A percentile compares a stretch with the other conserved stretches of the same genome.
These are phyloP conservation scores for Hydrozoanthus tunicans DNA, from an alignment of 64 coral and sea anemone genomes.

Conservation along the genomic window DNA sequence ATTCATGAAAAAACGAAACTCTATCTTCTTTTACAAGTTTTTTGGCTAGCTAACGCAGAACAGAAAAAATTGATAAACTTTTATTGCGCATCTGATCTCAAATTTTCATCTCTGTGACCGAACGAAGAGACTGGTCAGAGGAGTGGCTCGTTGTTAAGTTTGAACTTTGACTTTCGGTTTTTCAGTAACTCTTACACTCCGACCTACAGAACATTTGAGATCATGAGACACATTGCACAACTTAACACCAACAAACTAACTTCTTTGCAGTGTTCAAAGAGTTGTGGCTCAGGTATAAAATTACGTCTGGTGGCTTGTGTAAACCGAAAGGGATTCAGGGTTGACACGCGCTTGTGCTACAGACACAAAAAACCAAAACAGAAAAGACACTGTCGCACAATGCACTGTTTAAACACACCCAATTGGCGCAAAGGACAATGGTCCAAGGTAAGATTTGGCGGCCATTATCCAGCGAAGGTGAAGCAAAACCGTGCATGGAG, in stretches of 20 bases:
- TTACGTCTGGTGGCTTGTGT: conserved; percentile 55
- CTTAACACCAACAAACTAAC: conserved; percentile 51
- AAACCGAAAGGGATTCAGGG: conserved; percentile 20
- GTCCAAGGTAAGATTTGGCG: conserved; percentile 42
- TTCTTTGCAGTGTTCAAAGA: conserved; percentile 62
- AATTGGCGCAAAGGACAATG: conserved; percentile 51
- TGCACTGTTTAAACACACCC: conserved; percentile 39
- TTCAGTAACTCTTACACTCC: too few relatives aligned
- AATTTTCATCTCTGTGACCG: too few relatives aligned
- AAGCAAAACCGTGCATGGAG: not conserved
- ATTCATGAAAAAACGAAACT: too few relatives aligned
- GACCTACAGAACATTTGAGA: not conserved
- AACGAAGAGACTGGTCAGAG: too few relatives aligned
- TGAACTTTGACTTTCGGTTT: too few relatives aligned
- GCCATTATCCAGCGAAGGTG: not conserved
- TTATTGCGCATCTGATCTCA: too few relatives aligned
- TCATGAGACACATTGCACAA: not conserved
- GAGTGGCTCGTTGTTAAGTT: too few relatives aligned
- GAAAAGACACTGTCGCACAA: conserved; percentile 54
- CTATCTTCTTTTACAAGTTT: too few relatives aligned
- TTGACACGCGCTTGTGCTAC: conserved; percentile 40
- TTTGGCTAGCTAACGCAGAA: too few relatives aligned
- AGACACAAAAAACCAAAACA: conserved; percentile 58
- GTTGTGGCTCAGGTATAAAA: conserved; percentile 56
- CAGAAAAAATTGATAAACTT: too few relatives aligned